Conservation (phyloP, 2,888 invertebrate genomes). For the Microchrysa polita region DNA sequence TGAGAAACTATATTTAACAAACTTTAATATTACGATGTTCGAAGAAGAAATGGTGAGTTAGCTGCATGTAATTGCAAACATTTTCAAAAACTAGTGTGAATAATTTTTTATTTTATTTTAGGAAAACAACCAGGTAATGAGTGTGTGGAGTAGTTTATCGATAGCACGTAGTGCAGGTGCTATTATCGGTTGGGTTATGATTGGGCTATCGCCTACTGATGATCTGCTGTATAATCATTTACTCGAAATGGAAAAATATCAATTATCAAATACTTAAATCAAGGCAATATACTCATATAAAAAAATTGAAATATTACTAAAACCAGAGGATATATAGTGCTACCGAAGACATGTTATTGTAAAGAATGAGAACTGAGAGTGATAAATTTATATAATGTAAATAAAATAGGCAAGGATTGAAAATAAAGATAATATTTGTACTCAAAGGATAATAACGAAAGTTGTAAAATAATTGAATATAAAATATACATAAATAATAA, state of each 20-base stretch:
- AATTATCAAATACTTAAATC: constrained; percentile 63
- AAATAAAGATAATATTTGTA: constrained; percentile 32
- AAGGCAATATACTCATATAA: constrained; percentile 21
- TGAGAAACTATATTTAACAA: constrained; percentile 61
- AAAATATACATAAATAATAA: constrained; percentile 21
- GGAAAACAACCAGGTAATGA: constrained; percentile 65
- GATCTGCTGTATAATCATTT: constrained; percentile 67
- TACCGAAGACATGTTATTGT: constrained; percentile 14
- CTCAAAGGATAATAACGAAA: constrained; percentile 12
- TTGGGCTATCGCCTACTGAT: constrained; percentile 66
- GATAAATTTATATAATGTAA: constrained; percentile 37
- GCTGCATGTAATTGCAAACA: constrained; percentile 9
- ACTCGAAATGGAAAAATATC: constrained; percentile 63
- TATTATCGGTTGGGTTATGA: constrained; percentile 67
- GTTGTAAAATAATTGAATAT: background rate
- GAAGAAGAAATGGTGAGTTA: constrained; percentile 61
- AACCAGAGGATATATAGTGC: background rate
- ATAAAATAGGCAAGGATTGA: constrained; percentile 33
- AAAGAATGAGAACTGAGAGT: constrained; percentile 31
- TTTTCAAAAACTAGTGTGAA: background rate
- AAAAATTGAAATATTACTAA: background rate
- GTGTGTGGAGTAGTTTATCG: constrained; percentile 67
- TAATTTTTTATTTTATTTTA: constrained; percentile 9
- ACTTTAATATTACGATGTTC: constrained; percentile 60
- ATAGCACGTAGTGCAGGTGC: constrained; percentile 67